Evolutionary conservation across 2,113 vertebrate genomes (phyloP).

Genomic region (Zapus hudsonius): DNA sequence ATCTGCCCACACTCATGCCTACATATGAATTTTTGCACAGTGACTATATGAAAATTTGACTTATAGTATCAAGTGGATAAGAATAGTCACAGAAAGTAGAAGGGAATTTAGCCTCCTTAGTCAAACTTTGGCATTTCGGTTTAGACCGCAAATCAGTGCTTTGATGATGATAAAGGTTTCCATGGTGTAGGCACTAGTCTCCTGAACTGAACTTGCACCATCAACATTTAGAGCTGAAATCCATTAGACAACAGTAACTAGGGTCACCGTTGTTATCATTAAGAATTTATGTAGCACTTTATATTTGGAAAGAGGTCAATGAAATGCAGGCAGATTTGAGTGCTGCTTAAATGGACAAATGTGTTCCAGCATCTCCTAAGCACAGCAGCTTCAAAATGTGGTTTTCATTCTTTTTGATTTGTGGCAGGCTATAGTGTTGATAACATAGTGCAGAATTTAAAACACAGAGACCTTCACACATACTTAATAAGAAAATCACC

Average conservation of each 20-base stretch:
- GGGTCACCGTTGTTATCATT: slow-evolving; percentile 66
- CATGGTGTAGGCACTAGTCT: slow-evolving; percentile 68
- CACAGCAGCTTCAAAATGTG: slow-evolving; percentile 30
- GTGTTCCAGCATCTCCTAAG: neutral
- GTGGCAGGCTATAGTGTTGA: slow-evolving; percentile 46
- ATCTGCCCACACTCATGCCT: neutral
- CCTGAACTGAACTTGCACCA: slow-evolving; percentile 4
- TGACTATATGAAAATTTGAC: slow-evolving; percentile 42
- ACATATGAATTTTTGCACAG: slow-evolving; percentile 45
- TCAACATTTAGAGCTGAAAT: slow-evolving; percentile 60
- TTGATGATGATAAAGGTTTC: slow-evolving; percentile 66
- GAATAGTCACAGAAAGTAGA: slow-evolving; percentile 56
- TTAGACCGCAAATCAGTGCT: slow-evolving; percentile 51
- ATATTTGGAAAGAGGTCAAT: slow-evolving; percentile 76
- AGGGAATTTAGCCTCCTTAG: slow-evolving; percentile 48
- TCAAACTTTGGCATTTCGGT: slow-evolving; percentile 67
- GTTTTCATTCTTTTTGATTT: slow-evolving; percentile 58
- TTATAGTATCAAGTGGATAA: slow-evolving; percentile 18
- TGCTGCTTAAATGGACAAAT: slow-evolving; percentile 65
- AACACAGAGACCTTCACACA: neutral
- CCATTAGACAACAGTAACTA: slow-evolving; percentile 54
- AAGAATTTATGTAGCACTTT: slow-evolving; percentile 71
- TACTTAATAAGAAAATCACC: neutral
- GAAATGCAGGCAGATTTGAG: slow-evolving; percentile 64
- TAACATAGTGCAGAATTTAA: slow-evolving; percentile 49